phyloP scores from a whole-genome alignment of 2,797 vertebrate genomes.

The Dicrostonyx torquatus region DNA sequence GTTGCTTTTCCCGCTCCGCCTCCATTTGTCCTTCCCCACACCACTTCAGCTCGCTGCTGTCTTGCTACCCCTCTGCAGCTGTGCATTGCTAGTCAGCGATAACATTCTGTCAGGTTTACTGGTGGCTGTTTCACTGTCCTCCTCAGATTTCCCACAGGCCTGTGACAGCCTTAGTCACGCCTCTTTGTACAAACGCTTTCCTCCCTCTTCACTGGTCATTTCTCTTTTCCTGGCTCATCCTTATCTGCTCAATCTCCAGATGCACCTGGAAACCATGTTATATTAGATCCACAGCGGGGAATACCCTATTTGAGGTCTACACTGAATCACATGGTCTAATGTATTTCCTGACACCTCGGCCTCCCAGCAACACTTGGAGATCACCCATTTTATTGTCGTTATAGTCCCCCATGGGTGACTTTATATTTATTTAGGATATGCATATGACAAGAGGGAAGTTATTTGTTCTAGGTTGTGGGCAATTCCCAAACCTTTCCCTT shows the following conservation, averaged over 20 bases:
- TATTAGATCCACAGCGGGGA: not conserved
- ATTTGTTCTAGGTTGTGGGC: not conserved
- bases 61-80: not conserved
- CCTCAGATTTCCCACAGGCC: not conserved
- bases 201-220: not conserved
- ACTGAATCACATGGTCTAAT: not conserved
- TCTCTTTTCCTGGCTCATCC: not conserved
- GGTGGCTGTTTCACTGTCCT: not conserved
- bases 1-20: not conserved
- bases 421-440: not conserved
- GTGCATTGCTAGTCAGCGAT: not conserved
- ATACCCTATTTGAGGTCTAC: not conserved
- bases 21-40: not conserved
- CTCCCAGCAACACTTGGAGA: conserved; percentile 1
- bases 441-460: conserved; percentile 9
- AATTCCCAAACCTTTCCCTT: not conserved
- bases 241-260: not conserved
- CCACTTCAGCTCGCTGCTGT: not conserved
- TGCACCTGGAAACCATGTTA: not conserved
- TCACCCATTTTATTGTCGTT: not conserved
- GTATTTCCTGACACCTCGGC: not conserved
- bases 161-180: not conserved
- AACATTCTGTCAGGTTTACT: not conserved
- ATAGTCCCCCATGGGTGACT: not conserved
- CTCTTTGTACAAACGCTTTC: not conserved